Evolutionary conservation across 1,140 invertebrate genomes (phyloP), one percentile per base, ranked within the genome.

Genomic region (Odontomachus brunneus): DNA sequence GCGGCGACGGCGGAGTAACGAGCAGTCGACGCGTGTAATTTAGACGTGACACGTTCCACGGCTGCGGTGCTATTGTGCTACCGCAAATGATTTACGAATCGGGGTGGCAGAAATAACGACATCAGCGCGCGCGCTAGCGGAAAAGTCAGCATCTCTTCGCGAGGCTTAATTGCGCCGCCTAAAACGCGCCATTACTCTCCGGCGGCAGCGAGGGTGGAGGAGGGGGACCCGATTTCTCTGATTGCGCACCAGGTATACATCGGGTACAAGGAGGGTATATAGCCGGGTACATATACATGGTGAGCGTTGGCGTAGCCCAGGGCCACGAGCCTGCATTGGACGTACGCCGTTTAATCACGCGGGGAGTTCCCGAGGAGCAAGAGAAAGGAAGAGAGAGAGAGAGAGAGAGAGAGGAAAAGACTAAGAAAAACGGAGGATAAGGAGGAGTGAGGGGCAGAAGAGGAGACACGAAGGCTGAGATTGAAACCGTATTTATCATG

Each of bases 91-190:
- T 80, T 80, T 80, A 80, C 65, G 51, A 51, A 80, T 80, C 29
- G 75, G 14, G 44, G 24, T 71, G 29, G 5, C 33, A n/a, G 22
- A 5, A 59, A 38, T 80, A 80, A 80, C 75, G 75, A 80, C 44
- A 65, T 80, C 57, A 57, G 51, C 44, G 49, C 75, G 51, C 33
- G 49, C 44, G 38, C 9, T 44, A 11, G 38, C 9, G 59, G 80
- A 82, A 74, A 82, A 74, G 29, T 73, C 38, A 44, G 9, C 38
- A 0, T 44, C 38, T 44, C 66, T 19, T 14, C 19, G 75, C 48
- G 69, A 44, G 38, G 81, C 74, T 83, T 87, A 87, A 87, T 87
- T 86, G 76, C 84, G 84, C 84, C 85, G 72, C 84, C 85, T 87
- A 87, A 86, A 87, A 87, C 72, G 84, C 71, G 33, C 73, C 84